Conservation (phyloP, 2,888 invertebrate species). For the Pecten maximus region DNA sequence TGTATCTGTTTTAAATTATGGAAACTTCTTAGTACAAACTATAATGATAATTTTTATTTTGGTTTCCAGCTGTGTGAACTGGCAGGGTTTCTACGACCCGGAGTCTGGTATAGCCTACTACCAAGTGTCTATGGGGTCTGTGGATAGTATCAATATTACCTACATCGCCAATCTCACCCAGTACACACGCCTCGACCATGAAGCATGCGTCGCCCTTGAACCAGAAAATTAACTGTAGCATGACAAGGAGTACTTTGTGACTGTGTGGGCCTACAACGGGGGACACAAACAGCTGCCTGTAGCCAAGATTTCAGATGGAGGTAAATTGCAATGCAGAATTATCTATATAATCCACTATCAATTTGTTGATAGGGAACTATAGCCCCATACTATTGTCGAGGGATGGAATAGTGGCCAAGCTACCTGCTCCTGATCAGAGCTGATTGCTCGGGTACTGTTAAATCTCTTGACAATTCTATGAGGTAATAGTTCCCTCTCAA, state of each 20-base stretch:
- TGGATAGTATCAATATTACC: conserved; percentile 44
- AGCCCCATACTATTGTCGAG: too few relatives aligned
- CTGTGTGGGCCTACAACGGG: conserved; percentile 67
- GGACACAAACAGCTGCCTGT: conserved; percentile 66
- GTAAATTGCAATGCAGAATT: conserved; percentile 43
- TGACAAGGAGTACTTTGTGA: conserved; percentile 59
- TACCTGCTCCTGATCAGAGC: too few relatives aligned
- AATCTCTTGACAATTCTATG: too few relatives aligned
- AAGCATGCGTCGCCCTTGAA: conserved; percentile 58
- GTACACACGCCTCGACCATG: conserved; percentile 48
- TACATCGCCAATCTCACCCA: conserved; percentile 55
- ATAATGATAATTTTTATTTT: not conserved
- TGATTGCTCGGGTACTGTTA: too few relatives aligned
- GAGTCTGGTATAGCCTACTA: conserved; percentile 69
- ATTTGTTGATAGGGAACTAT: too few relatives aligned
- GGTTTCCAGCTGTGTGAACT: conserved; percentile 68
- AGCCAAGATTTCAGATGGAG: conserved; percentile 65
- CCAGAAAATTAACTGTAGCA: conserved; percentile 57
- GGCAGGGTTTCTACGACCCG: conserved; percentile 69
- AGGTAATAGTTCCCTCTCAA: too few relatives aligned
- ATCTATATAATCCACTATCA: too few relatives aligned
- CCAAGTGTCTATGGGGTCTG: conserved; percentile 59
- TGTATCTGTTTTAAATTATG: too few relatives aligned
- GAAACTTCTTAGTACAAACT: too few relatives aligned
- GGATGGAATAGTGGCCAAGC: too few relatives aligned